Percentiles rank a stretch among this genome's conserved stretches.
Evolutionary conservation across 2,113 vertebrate species (phyloP).

Genomic region (Trichechus manatus): DNA sequence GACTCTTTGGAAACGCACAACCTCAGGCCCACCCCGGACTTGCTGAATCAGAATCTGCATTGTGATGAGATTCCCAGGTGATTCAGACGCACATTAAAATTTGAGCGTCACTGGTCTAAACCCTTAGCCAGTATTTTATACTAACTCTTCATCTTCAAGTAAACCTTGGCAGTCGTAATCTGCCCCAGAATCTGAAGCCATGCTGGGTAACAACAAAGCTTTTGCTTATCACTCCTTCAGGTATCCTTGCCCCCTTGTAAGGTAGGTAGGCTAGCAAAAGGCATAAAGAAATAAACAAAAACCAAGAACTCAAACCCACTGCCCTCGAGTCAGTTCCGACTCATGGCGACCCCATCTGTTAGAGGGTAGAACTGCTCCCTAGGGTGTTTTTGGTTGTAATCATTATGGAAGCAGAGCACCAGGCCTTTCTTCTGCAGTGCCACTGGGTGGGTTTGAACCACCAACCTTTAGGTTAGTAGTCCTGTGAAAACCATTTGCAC

Average conservation of each 20-base stretch:
- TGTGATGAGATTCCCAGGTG: not conserved
- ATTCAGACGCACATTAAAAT: not conserved
- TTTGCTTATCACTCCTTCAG: not conserved
- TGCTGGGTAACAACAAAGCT: fast-evolving
- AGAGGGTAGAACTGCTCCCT: too few relatives aligned
- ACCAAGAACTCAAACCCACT: too few relatives aligned
- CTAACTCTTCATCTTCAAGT: constrained; percentile 66
- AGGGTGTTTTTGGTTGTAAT: too few relatives aligned
- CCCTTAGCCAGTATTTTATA: not conserved
- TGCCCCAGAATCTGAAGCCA: not conserved
- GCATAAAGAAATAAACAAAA: not conserved
- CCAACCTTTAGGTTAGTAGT: not conserved
- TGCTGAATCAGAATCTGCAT: not conserved
- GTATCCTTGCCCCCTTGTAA: not conserved
- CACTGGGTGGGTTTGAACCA: too few relatives aligned
- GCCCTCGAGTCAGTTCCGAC: too few relatives aligned
- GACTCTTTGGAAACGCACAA: not conserved
- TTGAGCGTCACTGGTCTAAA: not conserved
- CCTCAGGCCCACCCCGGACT: not conserved
- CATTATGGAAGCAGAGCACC: too few relatives aligned
- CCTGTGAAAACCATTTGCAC: not conserved
- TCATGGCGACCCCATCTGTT: too few relatives aligned
- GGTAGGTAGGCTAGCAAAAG: not conserved
- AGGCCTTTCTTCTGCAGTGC: too few relatives aligned
- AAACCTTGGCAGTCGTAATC: not conserved